phyloP scores from a whole-genome alignment of 2,113 vertebrate species.

The Nannospalax galili region DNA sequence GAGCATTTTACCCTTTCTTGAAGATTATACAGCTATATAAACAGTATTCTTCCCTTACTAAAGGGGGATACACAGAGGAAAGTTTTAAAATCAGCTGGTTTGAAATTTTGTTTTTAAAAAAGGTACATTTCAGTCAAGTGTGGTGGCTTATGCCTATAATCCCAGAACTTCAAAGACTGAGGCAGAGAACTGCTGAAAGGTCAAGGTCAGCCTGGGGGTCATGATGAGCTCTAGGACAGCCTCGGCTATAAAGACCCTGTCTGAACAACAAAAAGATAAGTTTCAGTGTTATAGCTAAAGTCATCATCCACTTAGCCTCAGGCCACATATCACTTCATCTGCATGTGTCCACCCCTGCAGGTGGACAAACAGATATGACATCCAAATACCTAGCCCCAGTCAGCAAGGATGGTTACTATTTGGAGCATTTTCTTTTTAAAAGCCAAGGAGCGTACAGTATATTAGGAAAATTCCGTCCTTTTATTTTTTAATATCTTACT shows the following conservation, averaged over 20 bases:
- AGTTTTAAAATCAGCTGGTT: neutral
- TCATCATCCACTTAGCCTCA: neutral
- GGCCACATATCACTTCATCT: neutral
- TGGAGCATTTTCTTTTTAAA: constrained; percentile 17
- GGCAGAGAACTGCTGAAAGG: neutral
- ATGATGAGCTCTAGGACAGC: neutral
- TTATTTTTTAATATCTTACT: constrained; percentile 37
- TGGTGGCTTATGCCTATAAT: neutral
- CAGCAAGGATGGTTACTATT: neutral
- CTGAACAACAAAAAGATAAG: neutral
- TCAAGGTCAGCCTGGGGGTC: neutral
- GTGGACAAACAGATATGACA: neutral
- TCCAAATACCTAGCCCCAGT: neutral
- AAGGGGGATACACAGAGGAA: neutral
- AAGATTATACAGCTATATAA: neutral
- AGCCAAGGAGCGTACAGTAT: neutral
- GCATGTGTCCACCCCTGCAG: neutral
- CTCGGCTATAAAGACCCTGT: neutral
- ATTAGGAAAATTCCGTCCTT: neutral
- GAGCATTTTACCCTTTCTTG: neutral
- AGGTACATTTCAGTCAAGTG: too few relatives aligned
- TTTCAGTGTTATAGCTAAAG: neutral
- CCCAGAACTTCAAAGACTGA: neutral
- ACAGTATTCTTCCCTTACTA: neutral
- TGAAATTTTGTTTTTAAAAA: neutral